These are phyloP conservation scores for Prolemur simus DNA, from an alignment of 2,113 vertebrate genomes.

Conservation along the genomic window DNA sequence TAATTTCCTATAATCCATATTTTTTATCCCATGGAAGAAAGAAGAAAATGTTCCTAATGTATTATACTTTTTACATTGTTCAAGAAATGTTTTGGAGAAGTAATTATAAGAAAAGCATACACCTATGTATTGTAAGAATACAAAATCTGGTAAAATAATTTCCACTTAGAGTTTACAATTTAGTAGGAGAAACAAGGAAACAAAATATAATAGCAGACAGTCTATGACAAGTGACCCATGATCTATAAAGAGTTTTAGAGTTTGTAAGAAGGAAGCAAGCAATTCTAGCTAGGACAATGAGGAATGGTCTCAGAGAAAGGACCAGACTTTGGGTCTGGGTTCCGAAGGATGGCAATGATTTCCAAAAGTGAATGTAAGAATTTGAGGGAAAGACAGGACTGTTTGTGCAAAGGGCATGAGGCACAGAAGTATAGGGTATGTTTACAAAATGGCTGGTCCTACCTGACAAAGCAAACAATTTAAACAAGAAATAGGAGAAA, in stretches of 20 bases:
- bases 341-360: background rate
- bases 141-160: constrained; percentile 1
- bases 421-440: background rate
- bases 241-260: background rate
- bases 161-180: background rate
- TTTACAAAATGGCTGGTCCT: background rate
- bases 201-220: background rate
- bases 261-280: background rate
- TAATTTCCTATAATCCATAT: background rate
- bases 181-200: background rate
- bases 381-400: background rate
- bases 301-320: background rate
- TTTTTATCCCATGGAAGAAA: background rate
- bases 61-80: background rate
- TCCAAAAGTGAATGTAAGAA: background rate
- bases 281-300: constrained; percentile 18
- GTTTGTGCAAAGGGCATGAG: background rate
- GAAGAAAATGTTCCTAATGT: background rate
- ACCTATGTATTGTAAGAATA: background rate
- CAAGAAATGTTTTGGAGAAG: background rate
- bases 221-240: background rate
- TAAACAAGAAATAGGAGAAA: background rate
- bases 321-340: background rate
- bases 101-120: constrained; percentile 21
- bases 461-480: background rate